Evolutionary conservation across 2,888 invertebrate genomes (phyloP), one percentile per base, ranked within the genome.

Genomic region (Spodoptera picta): DNA sequence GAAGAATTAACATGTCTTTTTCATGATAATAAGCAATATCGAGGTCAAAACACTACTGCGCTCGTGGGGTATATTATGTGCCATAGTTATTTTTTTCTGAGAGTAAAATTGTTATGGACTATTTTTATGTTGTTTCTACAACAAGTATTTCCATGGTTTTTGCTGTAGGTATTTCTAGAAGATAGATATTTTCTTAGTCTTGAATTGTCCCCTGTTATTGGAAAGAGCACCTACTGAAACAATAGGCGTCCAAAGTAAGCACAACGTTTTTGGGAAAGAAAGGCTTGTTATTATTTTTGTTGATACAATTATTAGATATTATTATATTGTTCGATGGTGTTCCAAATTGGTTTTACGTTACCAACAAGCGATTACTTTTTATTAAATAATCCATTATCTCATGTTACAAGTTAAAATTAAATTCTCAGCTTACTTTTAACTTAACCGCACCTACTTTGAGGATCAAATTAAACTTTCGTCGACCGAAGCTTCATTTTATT

Each of bases 11-110:
- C 53, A 63, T 65, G 62, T 64, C 36, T 44, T 45, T 58, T 51
- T 52, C 46, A 72, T 72, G 53, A 12, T 55, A 64, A 72, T 69
- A 19, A 1, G 14, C 24, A 23, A 47, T 57, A 75, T 75, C 63
- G 65, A 69, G 64, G 64, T 47, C 64, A 51, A 14, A 75, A 66
- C 61, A 57, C 50, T 48, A 3, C 4, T 7, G 19, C 49, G 52
- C 7, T 9, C 27, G 1, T 4, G 1, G 47, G 62, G 47, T 54
- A 46, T 31, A 6, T 14, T 48, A 52, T 47, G 10, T 10, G 9
- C 43, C 12, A 4, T 7, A 3, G n/a, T 24, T 7, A 1, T 3
- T 9, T 12, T 19, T 2, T 2, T 14, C 36, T 36, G 7, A 1
- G 9, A 6, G 1, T 36, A 36, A 14, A 27, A 9, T 7, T 36